Base-by-base conservation (phyloP, 2,113 vertebrate species). In the Prunella himalayana region DNA sequence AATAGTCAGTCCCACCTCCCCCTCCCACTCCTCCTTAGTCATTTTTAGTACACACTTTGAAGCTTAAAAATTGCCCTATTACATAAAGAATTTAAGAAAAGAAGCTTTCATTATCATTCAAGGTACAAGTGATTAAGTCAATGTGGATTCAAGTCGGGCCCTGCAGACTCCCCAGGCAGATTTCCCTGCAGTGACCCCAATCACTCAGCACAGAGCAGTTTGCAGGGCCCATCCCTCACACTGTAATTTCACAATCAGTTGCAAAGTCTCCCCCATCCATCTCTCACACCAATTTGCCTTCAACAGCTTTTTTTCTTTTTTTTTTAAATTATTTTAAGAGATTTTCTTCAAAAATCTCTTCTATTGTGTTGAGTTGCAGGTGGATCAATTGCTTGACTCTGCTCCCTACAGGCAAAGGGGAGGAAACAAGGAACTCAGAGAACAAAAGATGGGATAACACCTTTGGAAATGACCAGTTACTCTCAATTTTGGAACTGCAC, bases 21-120 rank as follows among this genome's bases (percentile, higher is more conserved):
- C 47, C 68, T 92, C 94, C 95, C 60, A 96, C 96, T 81, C 80
- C 70, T 89, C 25, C 82, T 90, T 30, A 93, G 72, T 30, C 23
- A 90, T 84, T 94, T 94, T 94, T 90, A 92, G 82, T 45, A 90
- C 76, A 92, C 64, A 64, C 65, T 95, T 84, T 33, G 64, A 94
- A 96, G 93, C 71, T 83, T 78, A 64, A 90, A 95, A 96, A 94
- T 53, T 84, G 49, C 53, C 24, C 41, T 68, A 41, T 94, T 96
- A 93, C 51, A 56, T 94, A 91, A 93, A 79, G 71, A 90, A 84
- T 51, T 85, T 66, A 83, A 94, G 87, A 73, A 91, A 86, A 91
- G 75, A 8, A 85, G 78, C 78, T 94, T 89, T 88, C 71, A 49
- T 93, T 90, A 73, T 64, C 81, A 86, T 78, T 78, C 64, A 71